A percentile compares a stretch with the other conserved stretches of the same genome.
phyloP scores from a whole-genome alignment of 2,888 invertebrate species.

The Sicus ferrugineus region DNA sequence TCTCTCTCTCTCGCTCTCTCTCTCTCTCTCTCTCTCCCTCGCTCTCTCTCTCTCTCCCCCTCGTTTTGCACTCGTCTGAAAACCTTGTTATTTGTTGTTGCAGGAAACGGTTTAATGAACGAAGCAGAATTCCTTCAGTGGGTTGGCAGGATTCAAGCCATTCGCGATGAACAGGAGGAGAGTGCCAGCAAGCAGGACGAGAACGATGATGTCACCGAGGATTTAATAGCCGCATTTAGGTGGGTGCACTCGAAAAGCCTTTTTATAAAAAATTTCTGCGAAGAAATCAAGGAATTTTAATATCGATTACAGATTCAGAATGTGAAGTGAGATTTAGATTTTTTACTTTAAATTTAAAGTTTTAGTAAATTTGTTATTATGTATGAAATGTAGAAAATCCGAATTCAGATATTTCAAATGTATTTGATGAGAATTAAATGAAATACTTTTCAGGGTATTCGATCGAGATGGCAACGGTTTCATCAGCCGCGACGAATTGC shows the following conservation, averaged over 20 bases:
- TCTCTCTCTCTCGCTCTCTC: not conserved
- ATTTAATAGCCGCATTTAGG: slow-evolving; percentile 86
- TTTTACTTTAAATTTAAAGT: not conserved
- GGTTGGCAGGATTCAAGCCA: slow-evolving; percentile 77
- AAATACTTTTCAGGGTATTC: slow-evolving; percentile 76
- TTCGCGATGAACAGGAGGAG: slow-evolving; percentile 70
- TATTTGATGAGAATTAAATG: too few species aligned
- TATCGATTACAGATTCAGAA: too few species aligned
- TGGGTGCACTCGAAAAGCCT: slow-evolving; percentile 49
- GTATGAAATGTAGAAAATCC: not conserved
- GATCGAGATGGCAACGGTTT: slow-evolving; percentile 91
- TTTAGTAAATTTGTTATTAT: not conserved
- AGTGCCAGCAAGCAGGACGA: slow-evolving; percentile 63
- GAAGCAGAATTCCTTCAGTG: slow-evolving; percentile 81
- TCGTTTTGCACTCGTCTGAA: too few species aligned
- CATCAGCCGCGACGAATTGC: slow-evolving; percentile 82
- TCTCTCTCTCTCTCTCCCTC: not conserved
- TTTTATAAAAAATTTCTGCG: not conserved
- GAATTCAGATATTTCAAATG: too few species aligned
- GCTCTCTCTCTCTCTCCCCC: not conserved
- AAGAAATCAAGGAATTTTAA: not conserved
- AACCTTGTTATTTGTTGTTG: slow-evolving; percentile 39
- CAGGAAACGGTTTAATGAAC: slow-evolving; percentile 78
- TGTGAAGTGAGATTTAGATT: too few species aligned
- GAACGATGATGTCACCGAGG: slow-evolving; percentile 76